A percentile compares a stretch with the other conserved stretches of the same genome.
Evolutionary conservation across 2,113 vertebrate genomes (phyloP).

Genomic region (Rhegmatorhina hoffmannsi): DNA sequence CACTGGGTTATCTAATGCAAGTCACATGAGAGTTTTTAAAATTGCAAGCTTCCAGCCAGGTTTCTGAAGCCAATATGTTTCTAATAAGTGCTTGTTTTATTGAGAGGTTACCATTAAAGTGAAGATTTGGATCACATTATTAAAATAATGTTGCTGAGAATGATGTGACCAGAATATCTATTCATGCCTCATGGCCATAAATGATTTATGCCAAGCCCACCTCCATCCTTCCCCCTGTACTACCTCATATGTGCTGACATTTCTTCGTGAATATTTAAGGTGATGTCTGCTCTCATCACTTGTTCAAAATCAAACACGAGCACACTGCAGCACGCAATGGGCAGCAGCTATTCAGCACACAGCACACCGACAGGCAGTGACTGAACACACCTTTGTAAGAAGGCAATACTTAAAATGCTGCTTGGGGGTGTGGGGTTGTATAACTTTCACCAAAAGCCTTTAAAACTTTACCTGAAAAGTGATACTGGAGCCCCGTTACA

Average conservation of each 20-base stretch:
- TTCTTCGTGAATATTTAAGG: constrained; percentile 65
- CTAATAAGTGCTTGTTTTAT: neutral
- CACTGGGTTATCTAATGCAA: neutral
- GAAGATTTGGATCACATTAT: constrained; percentile 1
- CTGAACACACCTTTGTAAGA: neutral
- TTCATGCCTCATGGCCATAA: neutral
- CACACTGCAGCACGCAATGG: neutral
- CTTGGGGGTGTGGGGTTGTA: neutral
- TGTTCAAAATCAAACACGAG: constrained; percentile 18
- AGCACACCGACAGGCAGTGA: neutral
- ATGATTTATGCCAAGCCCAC: constrained; percentile 24
- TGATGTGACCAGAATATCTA: constrained; percentile 27
- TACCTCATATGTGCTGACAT: constrained; percentile 43
- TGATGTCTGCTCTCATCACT: constrained; percentile 42
- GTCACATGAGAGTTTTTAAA: neutral
- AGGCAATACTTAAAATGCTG: neutral
- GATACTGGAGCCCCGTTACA: neutral
- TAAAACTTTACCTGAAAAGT: neutral
- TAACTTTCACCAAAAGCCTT: neutral
- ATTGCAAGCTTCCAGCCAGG: neutral
- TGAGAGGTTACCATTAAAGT: neutral
- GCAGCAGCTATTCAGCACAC: neutral
- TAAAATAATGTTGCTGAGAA: constrained; percentile 27
- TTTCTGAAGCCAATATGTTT: neutral
- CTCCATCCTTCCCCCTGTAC: neutral